A percentile compares a stretch with the other conserved stretches of the same genome.
phyloP scores from a whole-genome alignment of 2,797 vertebrate genomes.

The Spondyliosoma cantharus region DNA sequence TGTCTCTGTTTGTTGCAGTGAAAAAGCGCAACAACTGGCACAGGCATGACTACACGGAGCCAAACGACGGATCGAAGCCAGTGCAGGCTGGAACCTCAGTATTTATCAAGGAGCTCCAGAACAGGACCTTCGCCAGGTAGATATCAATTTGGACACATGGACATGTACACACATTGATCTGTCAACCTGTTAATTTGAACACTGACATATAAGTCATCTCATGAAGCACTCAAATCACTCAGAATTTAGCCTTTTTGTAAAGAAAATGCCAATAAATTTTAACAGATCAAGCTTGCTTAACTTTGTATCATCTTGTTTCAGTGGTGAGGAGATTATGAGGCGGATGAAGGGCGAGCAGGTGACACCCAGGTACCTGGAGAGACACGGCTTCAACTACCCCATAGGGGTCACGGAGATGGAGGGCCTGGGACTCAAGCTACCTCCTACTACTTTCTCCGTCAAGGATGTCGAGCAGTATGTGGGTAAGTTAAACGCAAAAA shows the following conservation, averaged over 20 bases:
- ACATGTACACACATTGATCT: neutral
- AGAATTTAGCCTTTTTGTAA: neutral
- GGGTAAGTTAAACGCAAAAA: constrained; percentile 83
- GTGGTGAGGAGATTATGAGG: constrained; percentile 92
- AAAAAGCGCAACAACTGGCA: constrained; percentile 98
- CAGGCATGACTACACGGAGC: constrained; percentile 97
- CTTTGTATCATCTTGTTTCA: constrained; percentile 63
- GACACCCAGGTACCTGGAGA: constrained; percentile 94
- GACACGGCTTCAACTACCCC: constrained; percentile 94
- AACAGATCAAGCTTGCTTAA: neutral
- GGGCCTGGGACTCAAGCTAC: constrained; percentile 93
- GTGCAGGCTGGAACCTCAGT: constrained; percentile 95
- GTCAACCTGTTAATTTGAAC: neutral
- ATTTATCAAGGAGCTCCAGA: constrained; percentile 92
- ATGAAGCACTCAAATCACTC: neutral
- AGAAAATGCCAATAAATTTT: too few species aligned
- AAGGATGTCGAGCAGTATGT: constrained; percentile 96
- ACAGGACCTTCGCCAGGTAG: constrained; percentile 92
- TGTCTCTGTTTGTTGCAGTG: constrained; percentile 83
- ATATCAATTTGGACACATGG: neutral
- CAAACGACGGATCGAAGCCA: constrained; percentile 90
- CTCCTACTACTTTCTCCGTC: constrained; percentile 90
- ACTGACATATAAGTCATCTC: too few species aligned
- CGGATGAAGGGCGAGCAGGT: constrained; percentile 94
- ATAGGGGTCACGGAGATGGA: constrained; percentile 92